phyloP scores from a whole-genome alignment of 2,113 vertebrate genomes.

The Lepidothrix coronata region DNA sequence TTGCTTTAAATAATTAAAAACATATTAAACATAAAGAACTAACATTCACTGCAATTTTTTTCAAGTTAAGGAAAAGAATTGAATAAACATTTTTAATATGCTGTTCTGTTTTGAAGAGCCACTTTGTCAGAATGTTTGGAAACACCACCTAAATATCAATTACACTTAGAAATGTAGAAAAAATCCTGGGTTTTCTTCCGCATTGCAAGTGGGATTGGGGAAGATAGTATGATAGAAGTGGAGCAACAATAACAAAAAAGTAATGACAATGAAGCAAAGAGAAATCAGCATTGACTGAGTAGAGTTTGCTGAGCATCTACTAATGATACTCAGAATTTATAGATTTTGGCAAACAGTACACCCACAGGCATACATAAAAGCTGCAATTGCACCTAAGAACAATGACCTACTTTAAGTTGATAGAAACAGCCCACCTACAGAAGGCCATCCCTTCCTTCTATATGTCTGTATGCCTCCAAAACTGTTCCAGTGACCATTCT shows the following conservation, averaged over 20 bases:
- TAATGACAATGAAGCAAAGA: not conserved
- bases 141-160: not conserved
- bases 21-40: conserved; percentile 9
- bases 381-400: not conserved
- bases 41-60: not conserved
- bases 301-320: not conserved
- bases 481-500: not conserved
- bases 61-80: not conserved
- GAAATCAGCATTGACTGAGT: not conserved
- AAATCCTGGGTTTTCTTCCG: not conserved
- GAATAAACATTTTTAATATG: not conserved
- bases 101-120: not conserved
- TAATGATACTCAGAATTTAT: not conserved
- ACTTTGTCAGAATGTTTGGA: not conserved
- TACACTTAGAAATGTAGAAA: not conserved
- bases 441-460: not conserved
- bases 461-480: not conserved
- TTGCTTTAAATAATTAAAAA: conserved; percentile 56
- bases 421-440: not conserved
- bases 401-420: not conserved
- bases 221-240: not conserved
- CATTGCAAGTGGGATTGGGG: not conserved
- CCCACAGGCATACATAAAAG: not conserved
- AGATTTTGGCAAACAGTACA: not conserved
- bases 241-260: not conserved